Conservation (phyloP, 2,797 vertebrate species). For the Leuciscus waleckii region DNA sequence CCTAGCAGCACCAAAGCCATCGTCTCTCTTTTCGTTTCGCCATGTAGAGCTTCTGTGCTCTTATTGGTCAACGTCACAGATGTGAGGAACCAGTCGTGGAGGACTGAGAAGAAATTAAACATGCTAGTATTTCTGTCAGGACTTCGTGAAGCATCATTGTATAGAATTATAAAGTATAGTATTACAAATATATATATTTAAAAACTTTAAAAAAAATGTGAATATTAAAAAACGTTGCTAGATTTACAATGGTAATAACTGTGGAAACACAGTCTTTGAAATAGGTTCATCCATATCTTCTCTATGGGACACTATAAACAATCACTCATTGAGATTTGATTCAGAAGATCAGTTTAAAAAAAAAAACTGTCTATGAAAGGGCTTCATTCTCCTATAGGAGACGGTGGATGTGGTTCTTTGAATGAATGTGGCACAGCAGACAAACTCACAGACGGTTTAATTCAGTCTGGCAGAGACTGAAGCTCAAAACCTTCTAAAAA, state of each 20-base stretch:
- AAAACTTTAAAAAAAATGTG: no score
- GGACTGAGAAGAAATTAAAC: no score
- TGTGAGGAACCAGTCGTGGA: no score
- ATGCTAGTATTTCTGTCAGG: no score
- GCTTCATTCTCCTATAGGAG: slow-evolving; percentile 18
- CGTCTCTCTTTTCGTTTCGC: no score
- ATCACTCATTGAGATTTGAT: not conserved
- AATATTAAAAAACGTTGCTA: no score
- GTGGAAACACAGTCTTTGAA: not conserved
- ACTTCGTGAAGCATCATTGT: no score
- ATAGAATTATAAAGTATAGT: no score
- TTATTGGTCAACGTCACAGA: no score
- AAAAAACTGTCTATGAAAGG: not conserved
- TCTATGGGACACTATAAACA: not conserved
- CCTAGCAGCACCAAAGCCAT: no score
- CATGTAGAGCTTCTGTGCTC: no score
- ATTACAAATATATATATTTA: no score
- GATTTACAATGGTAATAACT: not conserved
- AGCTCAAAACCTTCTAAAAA: slow-evolving; percentile 2
- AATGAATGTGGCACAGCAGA: not conserved
- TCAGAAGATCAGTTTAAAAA: not conserved
- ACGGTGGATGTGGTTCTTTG: not conserved
- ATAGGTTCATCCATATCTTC: not conserved
- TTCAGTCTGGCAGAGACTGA: slow-evolving; percentile 18
- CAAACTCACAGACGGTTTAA: slow-evolving; percentile 13